Percentiles rank a stretch among this genome's conserved stretches.
phyloP scores from a whole-genome alignment of 2,113 vertebrate species.

The Apistogramma diplotaenia region DNA sequence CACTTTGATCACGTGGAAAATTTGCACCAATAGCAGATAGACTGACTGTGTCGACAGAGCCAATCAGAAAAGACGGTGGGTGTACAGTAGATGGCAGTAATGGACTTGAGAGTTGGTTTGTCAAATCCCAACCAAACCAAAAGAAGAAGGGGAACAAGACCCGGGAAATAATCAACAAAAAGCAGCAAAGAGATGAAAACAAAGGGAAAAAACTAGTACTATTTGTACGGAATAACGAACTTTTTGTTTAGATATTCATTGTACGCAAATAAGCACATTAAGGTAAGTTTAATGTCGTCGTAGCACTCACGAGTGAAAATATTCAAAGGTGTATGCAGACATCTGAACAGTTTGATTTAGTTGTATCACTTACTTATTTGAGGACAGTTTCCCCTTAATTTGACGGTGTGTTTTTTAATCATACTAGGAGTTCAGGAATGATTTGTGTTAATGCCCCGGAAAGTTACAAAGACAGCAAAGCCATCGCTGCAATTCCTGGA shows the following conservation, averaged over 20 bases:
- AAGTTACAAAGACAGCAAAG: constrained; percentile 75
- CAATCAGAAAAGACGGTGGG: neutral
- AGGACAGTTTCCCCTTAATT: no score
- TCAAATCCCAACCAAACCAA: neutral
- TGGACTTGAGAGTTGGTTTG: neutral
- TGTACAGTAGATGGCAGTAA: neutral
- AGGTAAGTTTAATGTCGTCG: neutral
- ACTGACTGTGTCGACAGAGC: accelerated
- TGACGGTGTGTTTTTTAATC: neutral
- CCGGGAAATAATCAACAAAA: constrained; percentile 25
- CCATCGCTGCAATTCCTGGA: constrained; percentile 83
- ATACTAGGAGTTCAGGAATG: constrained; percentile 33
- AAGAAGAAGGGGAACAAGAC: constrained; percentile 3
- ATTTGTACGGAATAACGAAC: neutral
- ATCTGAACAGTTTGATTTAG: neutral
- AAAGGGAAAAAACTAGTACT: neutral
- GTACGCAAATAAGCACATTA: neutral
- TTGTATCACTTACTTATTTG: neutral
- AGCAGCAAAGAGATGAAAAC: neutral
- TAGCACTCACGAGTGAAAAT: neutral
- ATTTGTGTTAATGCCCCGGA: constrained; percentile 85
- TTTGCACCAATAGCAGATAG: constrained; percentile 37
- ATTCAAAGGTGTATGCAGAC: neutral
- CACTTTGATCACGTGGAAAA: constrained; percentile 55
- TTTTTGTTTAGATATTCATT: neutral